Conservation (phyloP, 2,113 vertebrate species). For the Sisor rabdophorus region DNA sequence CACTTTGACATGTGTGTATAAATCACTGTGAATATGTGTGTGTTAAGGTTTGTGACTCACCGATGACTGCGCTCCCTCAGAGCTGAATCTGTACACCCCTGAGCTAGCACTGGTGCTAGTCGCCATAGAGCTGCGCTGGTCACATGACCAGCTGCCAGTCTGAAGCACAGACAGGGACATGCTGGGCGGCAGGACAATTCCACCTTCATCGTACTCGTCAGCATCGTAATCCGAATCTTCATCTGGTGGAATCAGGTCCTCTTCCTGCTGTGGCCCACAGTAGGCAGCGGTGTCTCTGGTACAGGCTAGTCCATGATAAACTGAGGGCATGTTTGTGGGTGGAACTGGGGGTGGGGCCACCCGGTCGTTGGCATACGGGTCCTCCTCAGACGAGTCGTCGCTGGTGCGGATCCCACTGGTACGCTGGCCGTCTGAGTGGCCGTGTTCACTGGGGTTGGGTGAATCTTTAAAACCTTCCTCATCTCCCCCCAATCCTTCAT, state of each 20-base stretch:
- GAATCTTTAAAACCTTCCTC: constrained; percentile 96
- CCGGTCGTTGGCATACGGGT: constrained; percentile 90
- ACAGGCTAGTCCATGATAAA: constrained; percentile 69
- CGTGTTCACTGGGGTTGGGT: constrained; percentile 92
- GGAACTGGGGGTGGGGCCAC: constrained; percentile 67
- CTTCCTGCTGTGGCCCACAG: constrained; percentile 70
- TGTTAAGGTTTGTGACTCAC: constrained; percentile 65
- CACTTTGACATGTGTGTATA: too few species aligned
- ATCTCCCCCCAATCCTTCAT: constrained; percentile 91
- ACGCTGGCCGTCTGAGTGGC: constrained; percentile 89
- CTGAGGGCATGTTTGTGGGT: constrained; percentile 53
- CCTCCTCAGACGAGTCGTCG: constrained; percentile 94
- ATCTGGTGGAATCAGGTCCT: constrained; percentile 78
- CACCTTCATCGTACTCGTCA: constrained; percentile 87
- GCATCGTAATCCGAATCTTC: constrained; percentile 87
- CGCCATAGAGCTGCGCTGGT: constrained; percentile 84
- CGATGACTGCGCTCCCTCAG: constrained; percentile 92
- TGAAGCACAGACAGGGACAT: constrained; percentile 80
- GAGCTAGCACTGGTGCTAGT: constrained; percentile 95
- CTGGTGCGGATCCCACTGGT: constrained; percentile 94
- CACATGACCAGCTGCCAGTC: constrained; percentile 86
- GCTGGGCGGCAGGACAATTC: constrained; percentile 82
- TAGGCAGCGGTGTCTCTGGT: constrained; percentile 76
- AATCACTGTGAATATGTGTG: too few species aligned
- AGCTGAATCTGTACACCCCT: constrained; percentile 87